Evolutionary conservation across 2,888 invertebrate genomes (phyloP), one percentile per base, ranked within the genome.

Genomic region (Hydriomena furcata): DNA sequence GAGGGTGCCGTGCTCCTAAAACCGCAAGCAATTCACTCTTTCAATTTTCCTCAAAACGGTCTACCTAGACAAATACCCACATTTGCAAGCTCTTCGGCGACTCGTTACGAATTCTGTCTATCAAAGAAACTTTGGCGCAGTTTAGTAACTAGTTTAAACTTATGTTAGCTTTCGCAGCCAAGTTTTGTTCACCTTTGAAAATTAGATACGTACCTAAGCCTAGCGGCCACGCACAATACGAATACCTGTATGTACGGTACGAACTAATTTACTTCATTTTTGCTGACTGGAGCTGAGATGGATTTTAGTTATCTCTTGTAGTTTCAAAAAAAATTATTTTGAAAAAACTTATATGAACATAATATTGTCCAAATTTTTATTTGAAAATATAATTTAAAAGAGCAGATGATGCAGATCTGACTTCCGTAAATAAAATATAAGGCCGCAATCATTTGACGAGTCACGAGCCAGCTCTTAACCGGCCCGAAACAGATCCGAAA

Each of bases 121-220:
- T 63, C 65, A 66, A 62, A 61, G 58, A 58, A 65, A 63, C 62
- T 68, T 64, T 34, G 37, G 45, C 56, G 41, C 58, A 46, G 56
- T 54, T 60, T 45, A 40, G 58, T 56, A 62, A 55, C 59, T 61
- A 63, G 53, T 65, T 63, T 61, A 46, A 56, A 56, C 58, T 34
- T 58, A 28, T 36, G 44, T 52, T 30, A 36, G 36, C 41, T 43
- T 40, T 43, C 45, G 31, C 43, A 24, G 27, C 13, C 25, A 8
- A 8, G 55, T 53, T 37, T 45, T 38, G 54, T 61, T 53, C 52
- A 56, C 37, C 44, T 60, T 55, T 63, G 55, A 55, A 60, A 63
- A 61, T 66, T 56, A 51, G 49, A 52, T 49, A 48, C 52, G 49
- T 52, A 35, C 45, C n/a, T 52, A 58, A 48, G 57, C 38, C 49